A percentile compares a stretch with the other conserved stretches of the same genome.
Conservation (phyloP, 2,888 invertebrate species). For the Tetramorium bicarinatum region DNA sequence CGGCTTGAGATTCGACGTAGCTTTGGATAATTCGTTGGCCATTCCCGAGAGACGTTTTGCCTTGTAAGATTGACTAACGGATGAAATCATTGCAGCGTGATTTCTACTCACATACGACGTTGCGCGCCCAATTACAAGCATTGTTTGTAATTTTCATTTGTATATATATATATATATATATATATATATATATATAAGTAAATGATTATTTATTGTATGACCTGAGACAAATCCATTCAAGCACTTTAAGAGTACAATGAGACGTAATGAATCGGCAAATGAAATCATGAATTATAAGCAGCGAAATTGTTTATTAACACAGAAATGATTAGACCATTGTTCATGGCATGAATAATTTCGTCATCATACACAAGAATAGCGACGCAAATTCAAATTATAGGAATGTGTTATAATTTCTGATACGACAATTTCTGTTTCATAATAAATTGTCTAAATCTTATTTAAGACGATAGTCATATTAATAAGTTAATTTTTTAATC, state of each 20-base stretch:
- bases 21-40: slow-evolving; percentile 60
- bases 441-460: neutral
- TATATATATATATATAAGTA: too few species aligned
- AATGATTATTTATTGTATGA: neutral
- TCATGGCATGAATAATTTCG: slow-evolving; percentile 31
- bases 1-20: slow-evolving; percentile 56
- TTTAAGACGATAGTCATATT: neutral
- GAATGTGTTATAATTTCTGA: neutral
- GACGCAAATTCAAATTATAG: neutral
- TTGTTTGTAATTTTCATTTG: neutral
- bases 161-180: neutral
- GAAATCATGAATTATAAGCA: slow-evolving; percentile 24
- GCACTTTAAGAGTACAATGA: neutral
- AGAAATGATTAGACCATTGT: slow-evolving; percentile 30
- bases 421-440: slow-evolving; percentile 1
- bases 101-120: neutral
- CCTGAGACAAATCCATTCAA: neutral
- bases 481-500: neutral
- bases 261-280: neutral
- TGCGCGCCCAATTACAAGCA: neutral
- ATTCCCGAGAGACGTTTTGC: neutral
- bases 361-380: neutral
- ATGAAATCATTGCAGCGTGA: neutral
- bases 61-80: neutral
- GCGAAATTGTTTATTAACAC: slow-evolving; percentile 39